Conservation (phyloP, 2,113 vertebrate genomes). For the Piprites chloris region DNA sequence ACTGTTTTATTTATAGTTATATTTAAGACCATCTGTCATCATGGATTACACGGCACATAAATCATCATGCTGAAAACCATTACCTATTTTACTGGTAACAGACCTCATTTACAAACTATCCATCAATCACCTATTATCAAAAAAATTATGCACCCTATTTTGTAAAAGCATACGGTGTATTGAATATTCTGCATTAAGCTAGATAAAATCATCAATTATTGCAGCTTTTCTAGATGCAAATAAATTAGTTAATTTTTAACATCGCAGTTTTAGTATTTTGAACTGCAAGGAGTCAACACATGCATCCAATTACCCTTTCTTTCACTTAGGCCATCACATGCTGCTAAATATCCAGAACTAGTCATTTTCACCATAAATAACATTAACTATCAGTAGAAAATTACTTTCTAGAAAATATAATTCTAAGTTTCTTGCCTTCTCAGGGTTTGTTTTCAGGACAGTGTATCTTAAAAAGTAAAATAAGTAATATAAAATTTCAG, state of each 20-base stretch:
- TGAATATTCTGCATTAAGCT: background rate
- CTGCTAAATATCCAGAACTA: background rate
- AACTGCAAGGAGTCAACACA: background rate
- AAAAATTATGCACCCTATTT: background rate
- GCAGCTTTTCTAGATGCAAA: constrained; percentile 17
- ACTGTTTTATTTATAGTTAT: constrained; percentile 58
- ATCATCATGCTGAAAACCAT: constrained; percentile 51
- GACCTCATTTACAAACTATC: constrained; percentile 45
- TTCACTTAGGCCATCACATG: constrained; percentile 8
- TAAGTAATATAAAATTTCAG: background rate
- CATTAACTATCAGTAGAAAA: constrained; percentile 11
- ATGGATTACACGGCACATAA: constrained; percentile 47
- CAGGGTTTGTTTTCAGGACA: background rate
- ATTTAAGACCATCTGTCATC: constrained; percentile 53
- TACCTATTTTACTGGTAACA: constrained; percentile 45
- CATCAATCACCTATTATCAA: constrained; percentile 17
- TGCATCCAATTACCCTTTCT: constrained; percentile 9
- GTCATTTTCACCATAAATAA: constrained; percentile 1
- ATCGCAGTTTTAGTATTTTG: constrained; percentile 9
- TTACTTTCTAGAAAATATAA: constrained; percentile 1
- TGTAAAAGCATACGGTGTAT: background rate
- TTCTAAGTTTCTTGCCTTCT: constrained; percentile 1
- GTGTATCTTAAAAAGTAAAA: background rate
- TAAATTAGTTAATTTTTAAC: constrained; percentile 9
- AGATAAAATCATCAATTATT: constrained; percentile 38